Evolutionary conservation across 2,888 invertebrate species (phyloP), one percentile per base, ranked within the genome.

Genomic region (Mylabris sibirica): DNA sequence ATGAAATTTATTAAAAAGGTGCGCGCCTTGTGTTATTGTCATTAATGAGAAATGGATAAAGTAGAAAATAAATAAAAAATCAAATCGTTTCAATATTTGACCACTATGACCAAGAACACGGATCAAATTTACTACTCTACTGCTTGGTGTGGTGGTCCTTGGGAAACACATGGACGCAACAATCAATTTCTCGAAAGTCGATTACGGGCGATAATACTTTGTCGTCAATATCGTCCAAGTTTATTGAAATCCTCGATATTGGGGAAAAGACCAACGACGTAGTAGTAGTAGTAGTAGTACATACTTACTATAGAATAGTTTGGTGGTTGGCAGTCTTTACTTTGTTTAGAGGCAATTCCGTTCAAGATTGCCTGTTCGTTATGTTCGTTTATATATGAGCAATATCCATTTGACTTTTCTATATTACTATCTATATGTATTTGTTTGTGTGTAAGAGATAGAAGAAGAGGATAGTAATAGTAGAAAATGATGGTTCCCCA

Each of bases 381-480:
- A 72, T 68, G 61, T 65, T 60, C 70, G 69, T 72, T 66, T 78
- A 76, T 77, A 78, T 78, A 78, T 76, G 78, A 75, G 78, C 79
- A 78, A 79, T 79, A 79, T 79, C 79, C 79, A 79, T 79, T 79
- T 75, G 72, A 76, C 73, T 76, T 74, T 75, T 64, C 24, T 67
- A 30, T 63, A 53, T 24, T 30, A 17, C n/a, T 63, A 71, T 44
- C 44, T 44, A 44, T 44, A 44, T 44, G 70, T 72, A 72, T 70
- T 69, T 69, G 68, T 49, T 71, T 66, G 62, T 38, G 14, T 70
- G 67, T 60, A 63, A 57, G 62, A 62, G 68, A 66, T 63, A 63
- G 63, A 65, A 67, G 59, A 59, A 26, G 57, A 41, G 24, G 64
- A 59, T 63, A 65, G 66, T 66, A 65, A 65, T 49, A 49, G 49